These are phyloP conservation scores for Erinaceus europaeus DNA, from an alignment of 2,113 vertebrate genomes.

Conservation along the genomic window DNA sequence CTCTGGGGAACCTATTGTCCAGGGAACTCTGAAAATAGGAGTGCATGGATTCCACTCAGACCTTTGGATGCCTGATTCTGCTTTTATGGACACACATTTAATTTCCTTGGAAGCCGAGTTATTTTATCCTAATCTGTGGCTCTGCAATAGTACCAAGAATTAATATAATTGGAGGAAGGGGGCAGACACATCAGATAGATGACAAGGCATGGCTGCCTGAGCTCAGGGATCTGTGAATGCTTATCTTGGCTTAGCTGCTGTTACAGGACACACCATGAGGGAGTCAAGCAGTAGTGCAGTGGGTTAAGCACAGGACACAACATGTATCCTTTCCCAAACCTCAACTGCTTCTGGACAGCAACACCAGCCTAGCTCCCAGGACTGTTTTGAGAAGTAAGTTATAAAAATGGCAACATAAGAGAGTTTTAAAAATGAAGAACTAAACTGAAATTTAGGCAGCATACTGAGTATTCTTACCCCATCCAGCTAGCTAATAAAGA, in stretches of 20 bases:
- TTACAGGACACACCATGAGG: slow-evolving; percentile 21
- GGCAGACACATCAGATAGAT: not conserved
- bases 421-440: slow-evolving; percentile 57
- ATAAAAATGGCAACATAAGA: slow-evolving; percentile 49
- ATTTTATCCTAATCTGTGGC: slow-evolving; percentile 12
- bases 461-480: slow-evolving; percentile 29
- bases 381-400: slow-evolving; percentile 44
- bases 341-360: not conserved
- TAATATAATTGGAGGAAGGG: slow-evolving; percentile 39
- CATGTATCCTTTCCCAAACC: slow-evolving; percentile 34
- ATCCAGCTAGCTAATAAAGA: slow-evolving; percentile 61
- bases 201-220: not conserved
- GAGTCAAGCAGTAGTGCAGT: no score
- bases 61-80: not conserved
- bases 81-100: not conserved
- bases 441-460: slow-evolving; percentile 40
- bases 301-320: slow-evolving; percentile 25
- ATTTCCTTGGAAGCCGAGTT: slow-evolving; percentile 6
- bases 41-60: not conserved
- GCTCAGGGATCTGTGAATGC: slow-evolving; percentile 31
- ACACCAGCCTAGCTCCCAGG: slow-evolving; percentile 11
- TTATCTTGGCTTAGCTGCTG: not conserved
- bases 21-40: no score
- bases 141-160: not conserved
- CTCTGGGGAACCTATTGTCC: not conserved